These are phyloP conservation scores for Oreochromis tanganicae DNA, from an alignment of 2,113 vertebrate genomes.

Conservation along the genomic window DNA sequence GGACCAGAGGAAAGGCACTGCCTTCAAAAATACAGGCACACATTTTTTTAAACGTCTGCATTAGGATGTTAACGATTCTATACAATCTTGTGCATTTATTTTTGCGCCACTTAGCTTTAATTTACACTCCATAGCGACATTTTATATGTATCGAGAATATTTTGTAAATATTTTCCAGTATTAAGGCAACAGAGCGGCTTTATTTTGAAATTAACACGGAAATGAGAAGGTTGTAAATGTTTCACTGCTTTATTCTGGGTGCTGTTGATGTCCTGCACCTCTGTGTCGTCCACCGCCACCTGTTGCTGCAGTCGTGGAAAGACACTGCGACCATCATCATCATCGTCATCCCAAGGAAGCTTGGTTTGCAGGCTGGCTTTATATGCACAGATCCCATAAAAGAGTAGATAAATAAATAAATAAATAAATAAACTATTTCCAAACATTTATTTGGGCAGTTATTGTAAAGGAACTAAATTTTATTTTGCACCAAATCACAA, in stretches of 20 bases:
- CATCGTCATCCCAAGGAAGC: background rate
- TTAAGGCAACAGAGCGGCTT: rapidly evolving
- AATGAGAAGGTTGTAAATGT: background rate
- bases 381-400: background rate
- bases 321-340: background rate
- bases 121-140: background rate
- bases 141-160: background rate
- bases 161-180: background rate
- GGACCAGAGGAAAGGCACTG: rapidly evolving
- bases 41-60: background rate
- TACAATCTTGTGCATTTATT: rapidly evolving
- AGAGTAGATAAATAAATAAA: rapidly evolving
- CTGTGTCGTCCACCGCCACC: background rate
- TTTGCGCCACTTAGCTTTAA: background rate
- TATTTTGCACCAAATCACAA: background rate
- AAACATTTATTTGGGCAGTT: background rate
- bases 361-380: background rate
- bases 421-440: rapidly evolving
- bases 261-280: background rate
- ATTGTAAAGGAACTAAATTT: background rate
- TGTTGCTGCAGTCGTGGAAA: conserved; percentile 14
- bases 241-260: rapidly evolving
- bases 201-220: background rate
- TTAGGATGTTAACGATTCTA: background rate
- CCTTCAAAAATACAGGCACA: background rate